These are phyloP conservation scores for Mermis nigrescens DNA, from an alignment of 2,888 invertebrate genomes.

Conservation along the genomic window DNA sequence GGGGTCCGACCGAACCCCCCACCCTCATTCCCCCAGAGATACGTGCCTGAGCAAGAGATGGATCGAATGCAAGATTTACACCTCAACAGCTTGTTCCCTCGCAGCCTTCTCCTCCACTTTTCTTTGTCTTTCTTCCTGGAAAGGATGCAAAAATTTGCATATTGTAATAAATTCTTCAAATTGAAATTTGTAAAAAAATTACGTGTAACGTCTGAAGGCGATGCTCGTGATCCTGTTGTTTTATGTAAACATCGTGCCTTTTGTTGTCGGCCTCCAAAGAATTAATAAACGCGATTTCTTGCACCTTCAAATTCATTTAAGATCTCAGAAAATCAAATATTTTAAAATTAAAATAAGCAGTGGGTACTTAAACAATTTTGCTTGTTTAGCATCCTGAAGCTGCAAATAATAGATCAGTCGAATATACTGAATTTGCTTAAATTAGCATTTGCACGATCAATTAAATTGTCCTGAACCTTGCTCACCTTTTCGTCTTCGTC, in stretches of 20 bases:
- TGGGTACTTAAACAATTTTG: no score
- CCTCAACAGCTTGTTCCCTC: constrained; percentile 76
- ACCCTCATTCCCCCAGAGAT: no score
- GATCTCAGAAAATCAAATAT: background rate
- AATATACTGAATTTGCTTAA: no score
- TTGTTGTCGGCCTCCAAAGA: constrained; percentile 83
- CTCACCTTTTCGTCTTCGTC: constrained; percentile 74
- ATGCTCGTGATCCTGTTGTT: constrained; percentile 39
- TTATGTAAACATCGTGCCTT: constrained; percentile 64
- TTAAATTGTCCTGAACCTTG: background rate
- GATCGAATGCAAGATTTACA: no score
- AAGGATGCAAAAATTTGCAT: constrained; percentile 35
- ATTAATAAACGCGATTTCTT: constrained; percentile 93
- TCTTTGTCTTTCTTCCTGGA: constrained; percentile 59
- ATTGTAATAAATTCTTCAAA: background rate
- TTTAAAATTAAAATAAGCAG: background rate
- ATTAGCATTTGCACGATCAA: background rate
- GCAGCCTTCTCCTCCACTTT: constrained; percentile 74
- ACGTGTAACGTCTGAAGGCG: constrained; percentile 43
- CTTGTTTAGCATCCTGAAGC: background rate
- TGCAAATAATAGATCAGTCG: no score
- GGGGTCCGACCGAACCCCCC: no score
- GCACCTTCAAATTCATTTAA: constrained; percentile 39
- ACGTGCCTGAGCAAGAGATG: no score
- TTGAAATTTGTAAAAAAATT: constrained; percentile 1